Base-by-base conservation (phyloP, 2,797 vertebrate genomes). In the Enteromius afrohamiltoni region DNA sequence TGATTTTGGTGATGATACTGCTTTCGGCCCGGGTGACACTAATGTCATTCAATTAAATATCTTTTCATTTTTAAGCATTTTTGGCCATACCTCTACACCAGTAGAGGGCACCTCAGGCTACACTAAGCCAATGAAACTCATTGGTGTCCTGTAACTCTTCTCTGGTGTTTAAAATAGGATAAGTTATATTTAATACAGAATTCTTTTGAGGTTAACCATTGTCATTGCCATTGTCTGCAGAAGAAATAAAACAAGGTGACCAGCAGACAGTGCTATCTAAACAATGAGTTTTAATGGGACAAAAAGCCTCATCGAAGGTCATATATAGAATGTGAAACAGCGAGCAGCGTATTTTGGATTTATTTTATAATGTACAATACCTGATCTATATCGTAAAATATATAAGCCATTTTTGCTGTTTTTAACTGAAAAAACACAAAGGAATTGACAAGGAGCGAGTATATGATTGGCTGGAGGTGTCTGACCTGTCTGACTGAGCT, bases 401-500 rank as follows among this genome's bases (percentile, higher is more conserved):
- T 13, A n/a, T 62, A n/a, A n/a, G 53, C 75, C 23, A 29, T 29
- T 73, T 19, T 45, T 65, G 29, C 13, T 4, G 26, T 16, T 64
- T 64, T 64, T 31, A 65, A 65, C 17, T 65, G 16, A 64, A 64
- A 64, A 31, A 64, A 9, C 16, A 19, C 14, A 8, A 31, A 19
- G 62, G 62, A 26, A 26, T 13, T 60, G 58, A 26, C 58, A 34
- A 64, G 26, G 62, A 31, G 29, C 7, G 7, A 75, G 51, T 9
- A 37, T 40, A 23, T 9, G 51, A 23, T 16, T 55, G 71, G 49
- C 73, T 53, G 31, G 19, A 51, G 49, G 71, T 80, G 88, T 89
- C 77, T 76, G 69, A 99, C 98, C 98, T 94, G 97, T 98, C 90
- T 98, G 97, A 90, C 96, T 98, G 88, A 99, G 96, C 21, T 98